phyloP scores from a whole-genome alignment of 30 jellyfish, hydroid and myxozoan genomes.

The Hydractinia symbiolongicarpus region DNA sequence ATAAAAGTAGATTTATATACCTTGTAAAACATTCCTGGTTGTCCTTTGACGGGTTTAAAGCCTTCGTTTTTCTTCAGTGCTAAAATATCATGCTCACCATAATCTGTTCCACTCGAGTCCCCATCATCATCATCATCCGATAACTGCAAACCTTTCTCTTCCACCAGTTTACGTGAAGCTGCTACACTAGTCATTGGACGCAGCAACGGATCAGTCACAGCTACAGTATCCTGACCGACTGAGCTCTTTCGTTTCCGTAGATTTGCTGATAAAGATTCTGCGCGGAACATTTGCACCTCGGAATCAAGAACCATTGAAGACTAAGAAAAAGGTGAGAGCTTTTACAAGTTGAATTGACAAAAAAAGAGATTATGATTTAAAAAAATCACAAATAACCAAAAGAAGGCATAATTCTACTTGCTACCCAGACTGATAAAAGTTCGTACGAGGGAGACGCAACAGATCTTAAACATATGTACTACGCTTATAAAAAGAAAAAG shows the following conservation, averaged over 20 bases:
- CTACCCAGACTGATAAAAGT: no score
- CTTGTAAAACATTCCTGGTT: constrained; percentile 88
- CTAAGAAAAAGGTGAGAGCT: background rate
- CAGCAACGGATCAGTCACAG: constrained; percentile 4
- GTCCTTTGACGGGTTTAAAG: constrained; percentile 74
- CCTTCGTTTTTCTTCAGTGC: constrained; percentile 53
- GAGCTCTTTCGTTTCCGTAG: constrained; percentile 63
- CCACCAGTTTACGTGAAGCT: constrained; percentile 83
- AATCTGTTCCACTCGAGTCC: constrained; percentile 54
- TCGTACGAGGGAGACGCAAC: no score
- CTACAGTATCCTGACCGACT: constrained; percentile 21
- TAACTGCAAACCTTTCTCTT: constrained; percentile 61
- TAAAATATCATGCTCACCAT: constrained; percentile 50
- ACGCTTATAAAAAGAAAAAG: background rate
- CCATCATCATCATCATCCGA: constrained; percentile 58
- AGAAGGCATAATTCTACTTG: no score
- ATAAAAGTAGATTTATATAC: constrained; percentile 15
- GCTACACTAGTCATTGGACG: constrained; percentile 72
- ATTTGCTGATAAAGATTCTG: constrained; percentile 49
- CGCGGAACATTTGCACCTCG: constrained; percentile 45
- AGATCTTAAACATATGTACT: no score
- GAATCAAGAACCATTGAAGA: constrained; percentile 26
- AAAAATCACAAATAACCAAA: background rate
- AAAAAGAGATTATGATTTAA: background rate
- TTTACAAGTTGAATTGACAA: background rate